Conservation (phyloP, 2,113 vertebrate species). For the Gallinago jamesoni region DNA sequence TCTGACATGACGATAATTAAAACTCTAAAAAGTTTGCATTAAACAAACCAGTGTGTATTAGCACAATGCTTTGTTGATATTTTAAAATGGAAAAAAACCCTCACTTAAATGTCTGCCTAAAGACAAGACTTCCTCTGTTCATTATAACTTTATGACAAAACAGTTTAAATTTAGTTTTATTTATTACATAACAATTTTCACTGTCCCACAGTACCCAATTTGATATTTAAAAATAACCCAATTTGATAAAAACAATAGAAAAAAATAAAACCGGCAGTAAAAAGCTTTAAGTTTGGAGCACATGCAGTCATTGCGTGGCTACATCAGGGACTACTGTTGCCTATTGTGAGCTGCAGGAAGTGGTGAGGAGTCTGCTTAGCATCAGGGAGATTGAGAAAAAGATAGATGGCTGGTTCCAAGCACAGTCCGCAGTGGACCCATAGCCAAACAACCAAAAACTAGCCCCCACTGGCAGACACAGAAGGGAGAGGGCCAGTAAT, state of each 20-base stretch:
- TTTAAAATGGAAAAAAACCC: neutral
- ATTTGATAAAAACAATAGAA: neutral
- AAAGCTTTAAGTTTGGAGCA: neutral
- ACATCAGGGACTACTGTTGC: neutral
- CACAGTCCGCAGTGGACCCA: neutral
- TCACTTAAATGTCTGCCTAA: neutral
- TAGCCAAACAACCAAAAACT: neutral
- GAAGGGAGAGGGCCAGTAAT: neutral
- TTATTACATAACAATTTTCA: neutral
- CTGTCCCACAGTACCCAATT: neutral
- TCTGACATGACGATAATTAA: conserved; percentile 53
- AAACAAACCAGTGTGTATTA: neutral
- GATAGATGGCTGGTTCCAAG: neutral
- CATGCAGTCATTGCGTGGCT: neutral
- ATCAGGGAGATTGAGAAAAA: neutral
- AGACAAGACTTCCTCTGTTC: neutral
- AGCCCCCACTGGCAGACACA: neutral
- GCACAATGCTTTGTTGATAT: neutral
- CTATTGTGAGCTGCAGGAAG: neutral
- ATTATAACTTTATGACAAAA: neutral
- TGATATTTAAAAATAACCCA: neutral
- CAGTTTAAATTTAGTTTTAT: neutral
- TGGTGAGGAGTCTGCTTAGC: neutral
- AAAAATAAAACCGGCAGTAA: neutral
- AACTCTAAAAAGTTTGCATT: neutral